Evolutionary conservation across 2,113 vertebrate species (phyloP).

Genomic region (Vidua chalybeata): DNA sequence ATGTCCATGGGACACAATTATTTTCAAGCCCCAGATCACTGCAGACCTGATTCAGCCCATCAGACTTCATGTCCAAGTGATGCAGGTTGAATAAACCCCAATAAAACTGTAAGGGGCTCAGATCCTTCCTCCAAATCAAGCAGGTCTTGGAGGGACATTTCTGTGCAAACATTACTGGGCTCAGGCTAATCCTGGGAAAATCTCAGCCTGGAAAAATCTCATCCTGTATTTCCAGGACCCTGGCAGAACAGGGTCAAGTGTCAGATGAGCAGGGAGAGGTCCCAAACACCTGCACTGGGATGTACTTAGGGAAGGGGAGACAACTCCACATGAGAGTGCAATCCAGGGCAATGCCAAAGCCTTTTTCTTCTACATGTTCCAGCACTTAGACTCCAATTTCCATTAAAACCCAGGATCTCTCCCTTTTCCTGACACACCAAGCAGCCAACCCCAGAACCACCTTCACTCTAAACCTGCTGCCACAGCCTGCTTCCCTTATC

Average conservation of each 20-base stretch:
- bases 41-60: neutral
- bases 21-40: neutral
- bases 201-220: neutral
- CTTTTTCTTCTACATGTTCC: rapidly evolving
- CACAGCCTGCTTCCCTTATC: rapidly evolving
- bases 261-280: neutral
- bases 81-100: neutral
- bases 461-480: neutral
- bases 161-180: neutral
- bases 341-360: neutral
- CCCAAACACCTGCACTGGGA: neutral
- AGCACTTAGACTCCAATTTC: neutral
- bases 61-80: neutral
- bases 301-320: neutral
- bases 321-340: neutral
- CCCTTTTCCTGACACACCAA: neutral
- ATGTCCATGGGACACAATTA: rapidly evolving
- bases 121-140: neutral
- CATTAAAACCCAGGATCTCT: neutral
- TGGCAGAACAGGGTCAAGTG: neutral
- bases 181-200: neutral
- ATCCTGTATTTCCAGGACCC: neutral
- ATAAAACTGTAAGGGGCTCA: rapidly evolving
- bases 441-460: neutral
- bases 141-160: neutral